Conservation (phyloP, 2,797 vertebrate genomes). For the Leptodactylus fallax region DNA sequence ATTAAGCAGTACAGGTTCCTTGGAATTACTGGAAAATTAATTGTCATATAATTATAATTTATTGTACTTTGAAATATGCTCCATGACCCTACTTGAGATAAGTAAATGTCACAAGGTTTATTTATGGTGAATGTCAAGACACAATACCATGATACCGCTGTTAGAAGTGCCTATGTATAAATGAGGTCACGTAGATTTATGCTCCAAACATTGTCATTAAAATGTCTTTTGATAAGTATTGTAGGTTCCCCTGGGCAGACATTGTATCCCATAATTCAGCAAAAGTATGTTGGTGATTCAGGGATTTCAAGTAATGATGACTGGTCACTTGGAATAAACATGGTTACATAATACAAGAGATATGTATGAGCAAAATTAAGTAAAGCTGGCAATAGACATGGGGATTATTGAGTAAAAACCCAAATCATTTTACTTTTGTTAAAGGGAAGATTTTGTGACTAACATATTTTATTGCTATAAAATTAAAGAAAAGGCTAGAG, state of each 20-base stretch:
- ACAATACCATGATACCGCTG: not conserved
- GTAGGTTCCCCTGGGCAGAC: not conserved
- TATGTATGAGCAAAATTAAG: not conserved
- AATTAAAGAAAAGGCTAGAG: too few species aligned
- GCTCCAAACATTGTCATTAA: conserved; percentile 21
- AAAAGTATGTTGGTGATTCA: not conserved
- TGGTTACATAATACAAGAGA: not conserved
- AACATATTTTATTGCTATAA: too few species aligned
- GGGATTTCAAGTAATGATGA: not conserved
- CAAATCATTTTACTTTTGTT: too few species aligned
- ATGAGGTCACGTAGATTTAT: conserved; percentile 12
- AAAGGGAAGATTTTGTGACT: too few species aligned
- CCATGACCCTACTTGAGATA: not conserved
- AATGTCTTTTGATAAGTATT: conserved; percentile 1
- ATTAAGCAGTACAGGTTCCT: not conserved
- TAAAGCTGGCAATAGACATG: too few species aligned
- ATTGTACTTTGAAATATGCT: conserved; percentile 2
- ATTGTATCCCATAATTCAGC: not conserved
- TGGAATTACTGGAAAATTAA: conserved; percentile 38
- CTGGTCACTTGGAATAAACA: not conserved
- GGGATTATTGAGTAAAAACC: too few species aligned
- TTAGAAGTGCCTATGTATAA: not conserved
- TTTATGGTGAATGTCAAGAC: conserved; percentile 32
- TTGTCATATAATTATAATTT: conserved; percentile 37
- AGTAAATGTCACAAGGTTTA: conserved; percentile 11